These are phyloP conservation scores for Axinella damicornis DNA, from an alignment of 37 sponge, comb jelly and placozoan genomes.

Conservation along the genomic window DNA sequence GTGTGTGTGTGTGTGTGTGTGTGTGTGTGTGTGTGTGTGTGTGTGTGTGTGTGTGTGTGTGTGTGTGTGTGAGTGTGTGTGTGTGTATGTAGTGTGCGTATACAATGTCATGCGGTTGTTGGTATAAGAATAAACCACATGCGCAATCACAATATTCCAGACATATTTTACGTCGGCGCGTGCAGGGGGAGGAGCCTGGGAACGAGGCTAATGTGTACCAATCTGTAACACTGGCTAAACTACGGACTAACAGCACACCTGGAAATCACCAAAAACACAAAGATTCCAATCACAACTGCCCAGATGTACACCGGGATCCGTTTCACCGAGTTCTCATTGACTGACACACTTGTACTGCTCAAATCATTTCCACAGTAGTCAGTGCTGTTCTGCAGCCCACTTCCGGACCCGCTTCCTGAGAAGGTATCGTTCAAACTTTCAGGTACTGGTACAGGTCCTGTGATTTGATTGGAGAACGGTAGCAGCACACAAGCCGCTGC, in stretches of 20 bases:
- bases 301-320: constrained; percentile 59
- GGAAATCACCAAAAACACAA: not conserved
- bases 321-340: constrained; percentile 33
- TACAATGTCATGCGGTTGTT: too few relatives aligned
- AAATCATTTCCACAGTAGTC: constrained; percentile 14
- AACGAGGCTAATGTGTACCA: too few relatives aligned
- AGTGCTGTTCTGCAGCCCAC: not conserved
- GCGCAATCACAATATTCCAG: too few relatives aligned
- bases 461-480: constrained; percentile 75
- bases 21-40: too few relatives aligned
- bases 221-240: too few relatives aligned
- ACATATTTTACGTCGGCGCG: too few relatives aligned
- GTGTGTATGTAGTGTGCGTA: too few relatives aligned
- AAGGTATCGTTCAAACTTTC: not conserved
- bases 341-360: constrained; percentile 1
- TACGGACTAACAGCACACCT: constrained; percentile 49
- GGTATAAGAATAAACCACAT: too few relatives aligned
- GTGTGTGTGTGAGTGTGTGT: too few relatives aligned
- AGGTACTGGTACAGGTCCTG: constrained; percentile 59
- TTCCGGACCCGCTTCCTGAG: not conserved
- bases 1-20: too few relatives aligned
- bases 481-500: constrained; percentile 30
- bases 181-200: too few relatives aligned
- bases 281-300: constrained; percentile 28
- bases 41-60: too few relatives aligned